Percentiles rank a stretch among this genome's conserved stretches.
phyloP scores from a whole-genome alignment of 2,113 vertebrate genomes.

The Bostrychus sinensis region DNA sequence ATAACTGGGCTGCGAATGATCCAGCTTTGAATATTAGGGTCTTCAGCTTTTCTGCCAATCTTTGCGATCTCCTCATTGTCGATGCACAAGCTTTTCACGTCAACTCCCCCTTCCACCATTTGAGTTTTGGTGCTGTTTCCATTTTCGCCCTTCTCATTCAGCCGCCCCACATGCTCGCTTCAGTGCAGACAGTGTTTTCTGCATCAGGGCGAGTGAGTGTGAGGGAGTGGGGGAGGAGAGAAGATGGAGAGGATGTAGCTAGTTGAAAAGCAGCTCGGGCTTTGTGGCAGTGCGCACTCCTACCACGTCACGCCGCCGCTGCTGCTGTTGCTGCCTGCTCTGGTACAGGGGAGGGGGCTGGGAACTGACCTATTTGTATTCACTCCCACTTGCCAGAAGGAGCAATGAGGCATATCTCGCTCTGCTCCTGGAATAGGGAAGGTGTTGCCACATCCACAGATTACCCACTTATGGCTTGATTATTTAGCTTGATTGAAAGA shows the following conservation, averaged over 20 bases:
- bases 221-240: slow-evolving; percentile 40
- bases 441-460: background rate
- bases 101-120: background rate
- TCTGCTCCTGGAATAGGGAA: slow-evolving; percentile 18
- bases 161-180: slow-evolving; percentile 8
- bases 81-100: slow-evolving; percentile 6
- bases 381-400: slow-evolving; percentile 52
- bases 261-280: slow-evolving; percentile 48
- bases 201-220: background rate
- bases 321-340: slow-evolving; percentile 63
- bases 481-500: background rate
- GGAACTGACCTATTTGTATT: slow-evolving; percentile 73
- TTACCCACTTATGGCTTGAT: background rate
- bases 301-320: slow-evolving; percentile 57
- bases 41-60: background rate
- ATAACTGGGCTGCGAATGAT: too few relatives aligned
- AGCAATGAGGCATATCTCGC: slow-evolving; percentile 40
- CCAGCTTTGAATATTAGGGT: background rate
- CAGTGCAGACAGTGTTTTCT: slow-evolving; percentile 12
- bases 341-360: slow-evolving; percentile 26
- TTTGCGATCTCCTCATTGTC: slow-evolving; percentile 2
- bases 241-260: slow-evolving; percentile 18
- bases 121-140: background rate
- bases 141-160: slow-evolving; percentile 12
- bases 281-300: slow-evolving; percentile 45